A percentile compares a stretch with the other conserved stretches of the same genome.
These are phyloP conservation scores for Taurulus bubalis DNA, from an alignment of 2,113 vertebrate genomes.

Conservation along the genomic window DNA sequence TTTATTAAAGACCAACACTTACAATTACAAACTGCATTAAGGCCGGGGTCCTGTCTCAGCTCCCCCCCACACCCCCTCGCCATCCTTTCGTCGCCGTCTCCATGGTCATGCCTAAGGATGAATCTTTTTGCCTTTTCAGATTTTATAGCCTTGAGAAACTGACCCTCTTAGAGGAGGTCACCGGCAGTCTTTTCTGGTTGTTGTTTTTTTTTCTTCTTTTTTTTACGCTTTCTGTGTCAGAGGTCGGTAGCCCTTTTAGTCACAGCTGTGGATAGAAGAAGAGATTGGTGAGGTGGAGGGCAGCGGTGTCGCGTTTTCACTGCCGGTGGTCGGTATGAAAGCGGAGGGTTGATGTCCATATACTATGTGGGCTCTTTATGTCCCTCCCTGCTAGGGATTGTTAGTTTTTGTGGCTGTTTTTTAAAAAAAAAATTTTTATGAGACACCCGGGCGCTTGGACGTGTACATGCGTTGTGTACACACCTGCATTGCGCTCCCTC, in stretches of 20 bases:
- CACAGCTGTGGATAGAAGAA: constrained; percentile 39
- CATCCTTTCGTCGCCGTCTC: constrained; percentile 58
- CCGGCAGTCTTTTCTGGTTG: constrained; percentile 64
- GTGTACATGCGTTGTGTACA: neutral
- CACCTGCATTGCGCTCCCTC: constrained; percentile 30
- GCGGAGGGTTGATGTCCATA: constrained; percentile 25
- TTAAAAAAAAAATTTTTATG: neutral
- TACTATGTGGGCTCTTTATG: constrained; percentile 16
- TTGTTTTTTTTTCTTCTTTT: constrained; percentile 46
- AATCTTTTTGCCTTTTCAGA: constrained; percentile 75
- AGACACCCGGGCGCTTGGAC: neutral
- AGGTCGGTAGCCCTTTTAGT: constrained; percentile 74
- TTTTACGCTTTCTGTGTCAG: constrained; percentile 54
- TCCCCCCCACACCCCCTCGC: constrained; percentile 41
- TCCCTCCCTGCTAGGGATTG: constrained; percentile 1
- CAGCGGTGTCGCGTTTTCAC: constrained; percentile 45
- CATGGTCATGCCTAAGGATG: constrained; percentile 35
- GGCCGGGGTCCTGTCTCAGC: constrained; percentile 69
- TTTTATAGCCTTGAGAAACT: constrained; percentile 65
- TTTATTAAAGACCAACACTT: constrained; percentile 86
- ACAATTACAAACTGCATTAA: constrained; percentile 85
- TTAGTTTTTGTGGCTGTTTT: constrained; percentile 19
- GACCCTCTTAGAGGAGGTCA: constrained; percentile 76
- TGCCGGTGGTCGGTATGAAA: constrained; percentile 19
- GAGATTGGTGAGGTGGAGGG: constrained; percentile 50